These are phyloP conservation scores for Amphiprion clarkii DNA, from an alignment of 2,797 vertebrate genomes.

Conservation along the genomic window DNA sequence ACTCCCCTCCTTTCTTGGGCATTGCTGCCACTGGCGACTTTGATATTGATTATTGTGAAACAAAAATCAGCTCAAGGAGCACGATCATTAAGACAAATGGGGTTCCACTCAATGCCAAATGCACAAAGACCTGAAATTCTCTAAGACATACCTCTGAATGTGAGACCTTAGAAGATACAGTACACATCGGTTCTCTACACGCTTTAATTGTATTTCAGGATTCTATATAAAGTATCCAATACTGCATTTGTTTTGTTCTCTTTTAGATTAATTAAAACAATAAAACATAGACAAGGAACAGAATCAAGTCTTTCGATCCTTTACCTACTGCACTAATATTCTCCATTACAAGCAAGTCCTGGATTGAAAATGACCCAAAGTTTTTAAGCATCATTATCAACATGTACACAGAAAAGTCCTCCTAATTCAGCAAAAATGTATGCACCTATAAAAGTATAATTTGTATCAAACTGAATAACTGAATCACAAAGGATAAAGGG, in stretches of 20 bases:
- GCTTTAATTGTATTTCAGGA: background rate
- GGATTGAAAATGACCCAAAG: background rate
- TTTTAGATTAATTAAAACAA: background rate
- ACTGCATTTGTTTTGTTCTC: background rate
- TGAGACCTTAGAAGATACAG: constrained; percentile 42
- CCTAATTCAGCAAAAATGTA: background rate
- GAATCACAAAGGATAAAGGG: too few species aligned
- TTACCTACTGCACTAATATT: background rate
- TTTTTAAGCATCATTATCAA: background rate
- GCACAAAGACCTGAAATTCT: constrained; percentile 66
- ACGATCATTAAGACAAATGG: constrained; percentile 87
- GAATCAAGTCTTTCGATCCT: background rate
- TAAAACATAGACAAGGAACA: background rate
- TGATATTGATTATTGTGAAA: constrained; percentile 87
- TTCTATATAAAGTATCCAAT: background rate
- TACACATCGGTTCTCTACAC: constrained; percentile 1
- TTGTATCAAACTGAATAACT: background rate
- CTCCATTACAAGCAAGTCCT: background rate
- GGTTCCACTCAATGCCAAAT: constrained; percentile 79
- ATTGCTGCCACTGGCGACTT: constrained; percentile 83
- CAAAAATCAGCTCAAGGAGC: constrained; percentile 85
- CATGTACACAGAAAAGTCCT: background rate
- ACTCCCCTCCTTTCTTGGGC: constrained; percentile 77
- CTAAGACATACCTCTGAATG: constrained; percentile 43
- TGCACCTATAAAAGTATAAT: background rate